A percentile compares a stretch with the other conserved stretches of the same genome.
phyloP scores from a whole-genome alignment of 2,113 vertebrate genomes.

The Perognathus longimembris region DNA sequence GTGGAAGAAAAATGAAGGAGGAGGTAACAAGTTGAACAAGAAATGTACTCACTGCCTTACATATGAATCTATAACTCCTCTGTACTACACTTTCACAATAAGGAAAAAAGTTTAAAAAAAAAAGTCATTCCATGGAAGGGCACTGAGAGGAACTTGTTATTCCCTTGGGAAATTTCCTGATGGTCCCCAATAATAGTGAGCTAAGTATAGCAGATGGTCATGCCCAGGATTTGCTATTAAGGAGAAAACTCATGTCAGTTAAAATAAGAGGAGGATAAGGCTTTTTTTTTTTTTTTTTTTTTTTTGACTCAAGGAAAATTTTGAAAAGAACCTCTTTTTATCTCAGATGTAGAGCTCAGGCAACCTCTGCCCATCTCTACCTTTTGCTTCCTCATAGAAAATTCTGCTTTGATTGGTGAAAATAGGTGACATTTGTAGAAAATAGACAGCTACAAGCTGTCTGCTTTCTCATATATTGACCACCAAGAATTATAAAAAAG shows the following conservation, averaged over 20 bases:
- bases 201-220: not conserved
- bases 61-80: no score
- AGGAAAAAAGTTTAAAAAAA: no score
- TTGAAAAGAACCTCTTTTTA: not conserved
- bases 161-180: not conserved
- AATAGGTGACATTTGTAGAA: not conserved
- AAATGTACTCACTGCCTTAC: no score
- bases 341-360: not conserved
- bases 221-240: not conserved
- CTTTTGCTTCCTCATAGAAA: not conserved
- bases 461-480: not conserved
- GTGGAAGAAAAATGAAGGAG: no score
- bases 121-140: not conserved
- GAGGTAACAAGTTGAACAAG: no score
- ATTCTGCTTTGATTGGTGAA: not conserved
- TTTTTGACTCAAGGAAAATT: not conserved
- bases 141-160: not conserved
- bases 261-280: not conserved
- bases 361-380: not conserved
- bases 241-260: not conserved
- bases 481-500: constrained; percentile 52
- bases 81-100: no score
- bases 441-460: not conserved
- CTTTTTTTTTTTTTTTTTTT: not conserved
- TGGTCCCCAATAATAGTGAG: not conserved